These are phyloP conservation scores for Hesperophylax magnus DNA, from an alignment of 1,140 invertebrate species.

Conservation along the genomic window DNA sequence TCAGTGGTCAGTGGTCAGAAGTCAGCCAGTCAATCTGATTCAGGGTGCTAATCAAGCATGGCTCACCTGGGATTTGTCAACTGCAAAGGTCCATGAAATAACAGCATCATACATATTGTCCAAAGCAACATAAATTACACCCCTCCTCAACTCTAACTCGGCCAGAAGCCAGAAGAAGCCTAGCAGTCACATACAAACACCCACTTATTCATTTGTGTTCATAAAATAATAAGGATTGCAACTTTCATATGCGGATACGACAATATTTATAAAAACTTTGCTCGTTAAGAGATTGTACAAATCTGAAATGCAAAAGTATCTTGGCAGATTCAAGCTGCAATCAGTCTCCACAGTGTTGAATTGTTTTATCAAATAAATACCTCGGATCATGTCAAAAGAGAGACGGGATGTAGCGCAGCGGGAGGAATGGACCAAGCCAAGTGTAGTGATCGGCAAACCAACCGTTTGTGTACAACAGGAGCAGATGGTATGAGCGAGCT, in stretches of 20 bases:
- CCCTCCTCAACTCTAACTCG: neutral
- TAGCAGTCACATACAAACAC: conserved; percentile 24
- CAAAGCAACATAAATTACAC: conserved; percentile 31
- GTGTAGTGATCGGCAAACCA: conserved; percentile 17
- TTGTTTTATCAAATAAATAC: conserved; percentile 53
- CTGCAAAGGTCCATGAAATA: conserved; percentile 57
- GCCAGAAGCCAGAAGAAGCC: conserved; percentile 1
- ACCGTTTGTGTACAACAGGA: conserved; percentile 37
- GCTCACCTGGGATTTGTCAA: conserved; percentile 57
- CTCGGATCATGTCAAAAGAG: conserved; percentile 53
- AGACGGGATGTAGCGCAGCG: conserved; percentile 34
- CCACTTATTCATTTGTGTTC: conserved; percentile 12
- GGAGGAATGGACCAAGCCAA: conserved; percentile 19
- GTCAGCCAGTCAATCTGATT: conserved; percentile 12
- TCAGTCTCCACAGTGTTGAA: conserved; percentile 26
- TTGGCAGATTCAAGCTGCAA: conserved; percentile 15
- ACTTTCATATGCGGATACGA: conserved; percentile 20
- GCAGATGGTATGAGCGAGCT: conserved; percentile 12
- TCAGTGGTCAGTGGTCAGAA: too few species aligned
- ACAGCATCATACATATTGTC: conserved; percentile 51
- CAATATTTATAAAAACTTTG: neutral
- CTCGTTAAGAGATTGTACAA: neutral
- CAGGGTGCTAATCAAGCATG: conserved; percentile 52
- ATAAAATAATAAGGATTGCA: conserved; percentile 18
- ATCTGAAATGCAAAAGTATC: conserved; percentile 1